phyloP scores from a whole-genome alignment of 2,113 vertebrate species.

The Phaethornis superciliosus region DNA sequence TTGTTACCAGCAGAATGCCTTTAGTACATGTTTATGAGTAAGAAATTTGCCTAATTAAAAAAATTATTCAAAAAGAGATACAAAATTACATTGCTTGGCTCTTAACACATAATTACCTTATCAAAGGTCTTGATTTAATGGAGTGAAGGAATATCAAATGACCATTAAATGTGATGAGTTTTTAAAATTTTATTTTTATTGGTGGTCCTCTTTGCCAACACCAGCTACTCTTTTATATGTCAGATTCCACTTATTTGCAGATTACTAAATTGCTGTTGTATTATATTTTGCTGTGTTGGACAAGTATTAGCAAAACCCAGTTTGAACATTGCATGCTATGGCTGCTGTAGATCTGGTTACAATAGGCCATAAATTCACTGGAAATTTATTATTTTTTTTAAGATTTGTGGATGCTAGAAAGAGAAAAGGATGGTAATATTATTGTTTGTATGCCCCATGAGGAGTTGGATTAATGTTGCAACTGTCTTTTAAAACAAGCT shows the following conservation, averaged over 20 bases:
- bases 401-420: background rate
- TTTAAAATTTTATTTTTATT: background rate
- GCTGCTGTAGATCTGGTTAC: background rate
- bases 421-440: background rate
- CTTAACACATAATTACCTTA: background rate
- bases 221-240: background rate
- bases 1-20: background rate
- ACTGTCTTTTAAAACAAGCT: background rate
- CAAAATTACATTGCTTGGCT: background rate
- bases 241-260: background rate
- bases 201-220: background rate
- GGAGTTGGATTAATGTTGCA: background rate
- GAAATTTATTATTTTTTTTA: background rate
- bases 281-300: background rate
- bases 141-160: background rate
- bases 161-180: background rate
- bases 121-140: background rate
- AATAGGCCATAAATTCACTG: background rate
- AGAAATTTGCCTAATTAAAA: background rate
- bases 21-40: background rate
- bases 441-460: background rate
- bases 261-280: background rate
- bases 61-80: background rate
- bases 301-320: fast-evolving
- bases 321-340: background rate